phyloP scores from a whole-genome alignment of 1,140 invertebrate genomes.

The Gryllus bimaculatus region DNA sequence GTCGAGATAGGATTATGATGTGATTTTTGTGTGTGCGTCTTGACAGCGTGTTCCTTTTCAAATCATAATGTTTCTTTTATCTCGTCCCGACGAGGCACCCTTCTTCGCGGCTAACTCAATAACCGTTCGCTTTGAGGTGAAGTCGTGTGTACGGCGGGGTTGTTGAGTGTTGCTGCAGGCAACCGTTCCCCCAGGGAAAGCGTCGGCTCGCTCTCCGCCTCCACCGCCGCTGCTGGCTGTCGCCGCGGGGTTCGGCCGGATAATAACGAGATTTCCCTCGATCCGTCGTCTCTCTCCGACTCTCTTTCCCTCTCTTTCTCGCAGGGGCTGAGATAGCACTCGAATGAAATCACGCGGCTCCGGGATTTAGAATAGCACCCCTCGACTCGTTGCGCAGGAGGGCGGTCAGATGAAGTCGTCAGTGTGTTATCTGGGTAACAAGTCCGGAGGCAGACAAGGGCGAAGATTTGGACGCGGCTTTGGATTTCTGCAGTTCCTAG shows the following conservation, averaged over 20 bases:
- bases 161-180: too few relatives aligned
- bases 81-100: not conserved
- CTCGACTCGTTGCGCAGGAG: too few relatives aligned
- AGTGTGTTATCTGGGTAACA: too few relatives aligned
- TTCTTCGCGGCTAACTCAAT: not conserved
- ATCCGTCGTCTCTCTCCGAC: not conserved
- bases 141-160: not conserved
- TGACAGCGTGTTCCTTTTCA: not conserved
- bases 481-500: too few relatives aligned
- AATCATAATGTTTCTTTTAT: not conserved
- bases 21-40: not conserved
- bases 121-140: not conserved
- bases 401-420: too few relatives aligned
- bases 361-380: not conserved
- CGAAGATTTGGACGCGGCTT: too few relatives aligned
- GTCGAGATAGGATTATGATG: not conserved
- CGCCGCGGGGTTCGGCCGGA: not conserved
- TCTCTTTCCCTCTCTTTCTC: not conserved
- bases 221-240: too few relatives aligned
- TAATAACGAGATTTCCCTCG: not conserved
- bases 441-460: too few relatives aligned
- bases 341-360: not conserved
- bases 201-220: too few relatives aligned
- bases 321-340: not conserved
- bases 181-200: too few relatives aligned